A percentile compares a stretch with the other conserved stretches of the same genome.
These are phyloP conservation scores for Tortricodes alternella DNA, from an alignment of 2,888 invertebrate species.

Conservation along the genomic window DNA sequence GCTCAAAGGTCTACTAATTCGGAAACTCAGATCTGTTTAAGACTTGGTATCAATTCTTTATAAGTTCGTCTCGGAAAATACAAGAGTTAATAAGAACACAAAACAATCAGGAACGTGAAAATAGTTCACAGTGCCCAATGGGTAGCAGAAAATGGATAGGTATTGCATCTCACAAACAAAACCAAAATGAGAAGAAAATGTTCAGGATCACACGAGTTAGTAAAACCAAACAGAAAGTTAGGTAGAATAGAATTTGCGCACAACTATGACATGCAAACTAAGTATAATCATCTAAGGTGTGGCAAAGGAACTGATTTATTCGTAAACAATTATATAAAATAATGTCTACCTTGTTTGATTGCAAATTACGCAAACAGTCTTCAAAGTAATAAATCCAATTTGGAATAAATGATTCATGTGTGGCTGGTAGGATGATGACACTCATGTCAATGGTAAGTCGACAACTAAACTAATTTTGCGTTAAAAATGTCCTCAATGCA, in stretches of 20 bases:
- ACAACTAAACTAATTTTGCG: slow-evolving; percentile 79
- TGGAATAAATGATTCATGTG: slow-evolving; percentile 74
- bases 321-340: slow-evolving; percentile 63
- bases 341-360: slow-evolving; percentile 68
- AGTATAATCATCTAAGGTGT: slow-evolving; percentile 79
- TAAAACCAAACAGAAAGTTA: slow-evolving; percentile 49
- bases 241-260: slow-evolving; percentile 59
- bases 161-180: slow-evolving; percentile 47
- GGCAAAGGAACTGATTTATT: slow-evolving; percentile 81
- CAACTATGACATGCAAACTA: slow-evolving; percentile 72
- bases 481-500: slow-evolving; percentile 84
- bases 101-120: slow-evolving; percentile 54
- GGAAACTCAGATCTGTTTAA: slow-evolving; percentile 38
- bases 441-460: slow-evolving; percentile 73
- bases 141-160: slow-evolving; percentile 63
- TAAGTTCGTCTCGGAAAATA: slow-evolving; percentile 62
- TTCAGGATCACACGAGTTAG: slow-evolving; percentile 56
- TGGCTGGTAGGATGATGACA: slow-evolving; percentile 74
- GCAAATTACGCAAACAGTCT: slow-evolving; percentile 68
- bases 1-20: slow-evolving; percentile 25
- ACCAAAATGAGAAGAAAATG: slow-evolving; percentile 49
- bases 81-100: slow-evolving; percentile 55
- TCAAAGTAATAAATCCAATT: slow-evolving; percentile 61
- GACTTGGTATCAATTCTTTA: slow-evolving; percentile 57
- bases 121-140: slow-evolving; percentile 65